A percentile compares a stretch with the other conserved stretches of the same genome.
Evolutionary conservation across 2,113 vertebrate genomes (phyloP).

Genomic region (Hippocampus comes): DNA sequence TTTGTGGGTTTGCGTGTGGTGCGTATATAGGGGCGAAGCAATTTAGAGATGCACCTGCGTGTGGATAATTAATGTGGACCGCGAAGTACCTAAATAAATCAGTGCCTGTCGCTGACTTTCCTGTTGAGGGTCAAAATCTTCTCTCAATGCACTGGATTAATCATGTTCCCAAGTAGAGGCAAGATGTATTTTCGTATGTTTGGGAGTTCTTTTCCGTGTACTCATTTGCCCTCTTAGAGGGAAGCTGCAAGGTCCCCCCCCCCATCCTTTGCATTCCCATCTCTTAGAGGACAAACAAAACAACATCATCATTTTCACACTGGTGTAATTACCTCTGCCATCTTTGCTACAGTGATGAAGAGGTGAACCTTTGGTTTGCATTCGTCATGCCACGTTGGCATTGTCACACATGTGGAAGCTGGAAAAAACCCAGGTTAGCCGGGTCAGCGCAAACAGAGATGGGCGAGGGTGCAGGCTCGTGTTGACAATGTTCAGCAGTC

Average conservation of each 20-base stretch:
- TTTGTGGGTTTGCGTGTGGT: slow-evolving; percentile 32
- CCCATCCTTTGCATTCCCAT: slow-evolving; percentile 45
- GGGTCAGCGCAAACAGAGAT: slow-evolving; percentile 47
- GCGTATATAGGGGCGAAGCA: slow-evolving; percentile 59
- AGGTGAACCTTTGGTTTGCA: slow-evolving; percentile 75
- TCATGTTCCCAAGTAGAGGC: slow-evolving; percentile 59
- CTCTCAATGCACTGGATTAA: slow-evolving; percentile 70
- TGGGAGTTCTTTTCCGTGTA: slow-evolving; percentile 12
- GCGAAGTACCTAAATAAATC: slow-evolving; percentile 75
- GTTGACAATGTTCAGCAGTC: slow-evolving; percentile 25
- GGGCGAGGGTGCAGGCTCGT: slow-evolving; percentile 27
- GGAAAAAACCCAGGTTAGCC: slow-evolving; percentile 42
- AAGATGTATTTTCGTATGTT: slow-evolving; percentile 36
- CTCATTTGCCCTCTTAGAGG: slow-evolving; percentile 17
- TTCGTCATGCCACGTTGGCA: slow-evolving; percentile 71
- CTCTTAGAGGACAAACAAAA: slow-evolving; percentile 70
- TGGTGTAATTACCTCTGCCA: slow-evolving; percentile 69
- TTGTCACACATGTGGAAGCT: slow-evolving; percentile 62
- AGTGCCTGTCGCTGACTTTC: slow-evolving; percentile 77
- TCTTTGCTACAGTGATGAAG: slow-evolving; percentile 71
- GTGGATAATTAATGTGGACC: slow-evolving; percentile 76
- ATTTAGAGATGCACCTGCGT: slow-evolving; percentile 77
- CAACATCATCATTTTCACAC: slow-evolving; percentile 61
- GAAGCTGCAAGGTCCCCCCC: slow-evolving; percentile 33
- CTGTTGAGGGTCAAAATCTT: slow-evolving; percentile 79